phyloP scores from a whole-genome alignment of 2,113 vertebrate genomes.

The Empidonax alnorum region DNA sequence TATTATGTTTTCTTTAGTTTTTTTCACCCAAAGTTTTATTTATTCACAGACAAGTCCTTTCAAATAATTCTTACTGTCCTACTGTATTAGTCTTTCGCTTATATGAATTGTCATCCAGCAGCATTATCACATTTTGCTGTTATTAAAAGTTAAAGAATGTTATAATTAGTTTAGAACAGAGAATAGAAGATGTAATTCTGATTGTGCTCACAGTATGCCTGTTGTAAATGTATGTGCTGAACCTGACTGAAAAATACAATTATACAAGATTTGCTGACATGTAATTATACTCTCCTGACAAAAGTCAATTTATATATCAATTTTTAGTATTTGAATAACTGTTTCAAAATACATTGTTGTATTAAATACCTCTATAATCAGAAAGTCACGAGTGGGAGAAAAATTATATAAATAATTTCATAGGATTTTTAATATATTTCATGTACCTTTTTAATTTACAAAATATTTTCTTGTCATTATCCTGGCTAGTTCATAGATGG shows the following conservation, averaged over 20 bases:
- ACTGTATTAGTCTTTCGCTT: neutral
- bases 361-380: neutral
- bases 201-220: neutral
- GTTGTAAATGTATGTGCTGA: conserved; percentile 25
- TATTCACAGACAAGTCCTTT: neutral
- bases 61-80: neutral
- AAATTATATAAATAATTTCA: neutral
- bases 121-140: neutral
- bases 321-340: conserved; percentile 38
- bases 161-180: conserved; percentile 34
- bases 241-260: conserved; percentile 36
- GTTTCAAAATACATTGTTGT: conserved; percentile 37
- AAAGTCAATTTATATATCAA: conserved; percentile 57
- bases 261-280: conserved; percentile 34
- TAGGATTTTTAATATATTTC: neutral
- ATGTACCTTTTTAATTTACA: neutral
- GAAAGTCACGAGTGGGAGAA: neutral
- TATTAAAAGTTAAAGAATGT: conserved; percentile 30
- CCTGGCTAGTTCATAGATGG: neutral
- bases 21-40: neutral
- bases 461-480: neutral
- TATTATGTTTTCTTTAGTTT: neutral
- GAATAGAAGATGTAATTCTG: conserved; percentile 31
- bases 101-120: neutral
- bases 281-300: conserved; percentile 41